Conservation (phyloP, 2,797 vertebrate species). For the Discoglossus pictus region DNA sequence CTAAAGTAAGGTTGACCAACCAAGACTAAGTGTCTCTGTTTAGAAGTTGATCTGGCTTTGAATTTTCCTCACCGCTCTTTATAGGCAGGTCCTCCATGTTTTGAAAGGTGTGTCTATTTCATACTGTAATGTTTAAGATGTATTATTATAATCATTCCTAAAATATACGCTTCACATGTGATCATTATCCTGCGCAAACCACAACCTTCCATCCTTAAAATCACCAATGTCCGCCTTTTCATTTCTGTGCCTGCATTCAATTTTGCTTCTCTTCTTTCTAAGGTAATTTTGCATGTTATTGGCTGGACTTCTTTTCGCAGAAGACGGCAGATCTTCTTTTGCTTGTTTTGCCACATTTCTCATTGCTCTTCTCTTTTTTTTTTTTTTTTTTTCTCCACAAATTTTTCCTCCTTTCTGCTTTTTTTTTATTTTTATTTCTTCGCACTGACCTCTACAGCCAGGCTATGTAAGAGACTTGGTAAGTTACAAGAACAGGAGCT, state of each 20-base stretch:
- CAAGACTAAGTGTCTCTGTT: too few relatives aligned
- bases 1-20: too few relatives aligned
- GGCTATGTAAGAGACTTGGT: constrained; percentile 99
- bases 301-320: constrained; percentile 66
- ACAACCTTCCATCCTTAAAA: neutral
- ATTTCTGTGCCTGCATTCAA: constrained; percentile 55
- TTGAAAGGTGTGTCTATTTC: too few relatives aligned
- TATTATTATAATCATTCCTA: too few relatives aligned
- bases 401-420: constrained; percentile 64
- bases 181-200: neutral
- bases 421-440: constrained; percentile 66
- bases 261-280: constrained; percentile 61
- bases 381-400: constrained; percentile 57
- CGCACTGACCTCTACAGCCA: constrained; percentile 87
- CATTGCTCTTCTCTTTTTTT: constrained; percentile 63
- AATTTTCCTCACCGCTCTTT: too few relatives aligned
- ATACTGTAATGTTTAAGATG: too few relatives aligned
- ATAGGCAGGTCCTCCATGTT: too few relatives aligned
- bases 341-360: constrained; percentile 75
- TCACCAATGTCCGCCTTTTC: constrained; percentile 7
- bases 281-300: constrained; percentile 62
- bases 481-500: constrained; percentile 74
- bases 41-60: too few relatives aligned
- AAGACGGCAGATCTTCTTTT: constrained; percentile 62
- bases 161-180: too few relatives aligned